These are phyloP conservation scores for Oophaga sylvatica DNA, from an alignment of 2,797 vertebrate genomes.

Conservation along the genomic window DNA sequence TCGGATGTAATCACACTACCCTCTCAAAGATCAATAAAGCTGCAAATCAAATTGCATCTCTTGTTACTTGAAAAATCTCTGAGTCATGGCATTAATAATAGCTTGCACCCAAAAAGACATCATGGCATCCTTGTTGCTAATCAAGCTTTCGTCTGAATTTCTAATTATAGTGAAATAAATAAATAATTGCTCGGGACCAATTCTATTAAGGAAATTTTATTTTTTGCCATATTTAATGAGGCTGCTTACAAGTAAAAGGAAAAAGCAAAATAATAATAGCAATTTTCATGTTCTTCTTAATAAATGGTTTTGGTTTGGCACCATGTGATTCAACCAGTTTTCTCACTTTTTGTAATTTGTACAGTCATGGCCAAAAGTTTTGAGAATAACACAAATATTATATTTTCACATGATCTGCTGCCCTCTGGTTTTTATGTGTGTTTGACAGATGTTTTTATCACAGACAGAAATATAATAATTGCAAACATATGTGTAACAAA, in stretches of 20 bases:
- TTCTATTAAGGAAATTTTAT: background rate
- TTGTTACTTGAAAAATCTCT: slow-evolving; percentile 22
- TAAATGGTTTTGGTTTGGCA: background rate
- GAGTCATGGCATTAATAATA: background rate
- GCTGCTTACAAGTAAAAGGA: background rate
- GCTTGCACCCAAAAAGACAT: background rate
- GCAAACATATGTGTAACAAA: too few species aligned
- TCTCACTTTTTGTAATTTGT: background rate
- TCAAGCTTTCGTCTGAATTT: background rate
- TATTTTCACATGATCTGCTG: too few species aligned
- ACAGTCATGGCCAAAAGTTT: too few species aligned
- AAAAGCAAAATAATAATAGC: background rate
- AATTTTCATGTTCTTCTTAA: background rate
- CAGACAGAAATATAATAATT: too few species aligned
- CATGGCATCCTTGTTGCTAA: background rate
- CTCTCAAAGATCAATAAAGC: slow-evolving; percentile 29
- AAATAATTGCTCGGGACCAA: background rate
- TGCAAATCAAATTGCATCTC: slow-evolving; percentile 16
- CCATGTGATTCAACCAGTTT: background rate
- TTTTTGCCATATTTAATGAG: background rate
- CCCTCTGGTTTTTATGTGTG: too few species aligned
- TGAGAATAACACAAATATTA: too few species aligned
- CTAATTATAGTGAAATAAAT: background rate
- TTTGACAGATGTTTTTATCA: too few species aligned
- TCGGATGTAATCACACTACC: slow-evolving; percentile 32